Evolutionary conservation across 1,140 invertebrate genomes (phyloP).

Genomic region (Antheraea mylitta): DNA sequence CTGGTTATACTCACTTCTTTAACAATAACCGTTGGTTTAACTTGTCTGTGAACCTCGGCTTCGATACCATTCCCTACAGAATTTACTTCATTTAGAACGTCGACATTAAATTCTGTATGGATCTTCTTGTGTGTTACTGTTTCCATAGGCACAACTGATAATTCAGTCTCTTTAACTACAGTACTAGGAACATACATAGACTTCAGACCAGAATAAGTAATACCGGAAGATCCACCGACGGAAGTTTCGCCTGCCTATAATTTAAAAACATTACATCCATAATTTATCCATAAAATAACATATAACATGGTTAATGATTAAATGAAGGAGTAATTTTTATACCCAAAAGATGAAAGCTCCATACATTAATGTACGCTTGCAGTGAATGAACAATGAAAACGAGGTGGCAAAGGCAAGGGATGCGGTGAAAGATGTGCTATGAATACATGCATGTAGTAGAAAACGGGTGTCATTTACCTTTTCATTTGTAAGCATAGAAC

Average conservation of each 20-base stretch:
- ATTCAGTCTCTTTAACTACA: conserved; percentile 34
- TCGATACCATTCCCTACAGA: conserved; percentile 25
- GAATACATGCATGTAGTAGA: conserved; percentile 15
- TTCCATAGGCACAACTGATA: conserved; percentile 31
- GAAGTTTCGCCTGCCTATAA: conserved; percentile 50
- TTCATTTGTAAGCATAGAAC: conserved; percentile 4
- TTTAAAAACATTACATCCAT: background rate
- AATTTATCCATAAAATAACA: background rate
- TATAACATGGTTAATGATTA: background rate
- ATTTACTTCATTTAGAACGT: conserved; percentile 49
- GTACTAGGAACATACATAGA: conserved; percentile 25
- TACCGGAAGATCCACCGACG: conserved; percentile 40
- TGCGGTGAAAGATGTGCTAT: conserved; percentile 16
- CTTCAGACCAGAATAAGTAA: conserved; percentile 39
- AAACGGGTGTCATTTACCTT: conserved; percentile 14
- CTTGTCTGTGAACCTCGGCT: conserved; percentile 34
- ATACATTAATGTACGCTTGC: conserved; percentile 17
- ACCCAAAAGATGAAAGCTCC: conserved; percentile 8
- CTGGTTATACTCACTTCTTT: conserved; percentile 63
- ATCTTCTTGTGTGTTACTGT: conserved; percentile 37
- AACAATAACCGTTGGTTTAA: conserved; percentile 42
- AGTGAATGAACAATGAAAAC: conserved; percentile 16
- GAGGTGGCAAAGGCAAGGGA: conserved; percentile 12
- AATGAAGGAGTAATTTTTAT: background rate
- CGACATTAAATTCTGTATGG: conserved; percentile 46